Percentiles rank a stretch among this genome's conserved stretches.
phyloP scores from a whole-genome alignment of 2,797 vertebrate species.

The Liasis olivaceus region DNA sequence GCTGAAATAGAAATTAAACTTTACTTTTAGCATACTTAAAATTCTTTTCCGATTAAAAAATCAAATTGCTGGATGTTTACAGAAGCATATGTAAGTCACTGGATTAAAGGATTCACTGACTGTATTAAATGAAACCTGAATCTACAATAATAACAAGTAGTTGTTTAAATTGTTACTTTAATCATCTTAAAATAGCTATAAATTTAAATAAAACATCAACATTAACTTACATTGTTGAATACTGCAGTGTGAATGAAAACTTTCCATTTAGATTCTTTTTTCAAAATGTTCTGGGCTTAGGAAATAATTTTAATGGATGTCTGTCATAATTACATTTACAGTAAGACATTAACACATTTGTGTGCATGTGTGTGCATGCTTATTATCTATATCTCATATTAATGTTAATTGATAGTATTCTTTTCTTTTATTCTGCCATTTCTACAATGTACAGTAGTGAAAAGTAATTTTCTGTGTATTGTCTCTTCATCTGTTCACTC shows the following conservation, averaged over 20 bases:
- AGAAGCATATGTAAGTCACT: background rate
- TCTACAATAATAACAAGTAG: background rate
- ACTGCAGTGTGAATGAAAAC: background rate
- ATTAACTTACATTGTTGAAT: background rate
- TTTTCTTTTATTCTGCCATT: background rate
- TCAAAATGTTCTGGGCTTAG: background rate
- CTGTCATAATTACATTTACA: background rate
- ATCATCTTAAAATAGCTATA: background rate
- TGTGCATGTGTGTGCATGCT: background rate
- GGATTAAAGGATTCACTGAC: background rate
- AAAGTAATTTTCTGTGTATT: conserved; percentile 46
- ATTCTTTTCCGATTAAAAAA: background rate
- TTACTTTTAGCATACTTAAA: background rate
- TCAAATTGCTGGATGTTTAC: background rate
- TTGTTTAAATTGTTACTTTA: background rate
- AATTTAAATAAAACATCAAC: background rate
- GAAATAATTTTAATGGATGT: conserved; percentile 12
- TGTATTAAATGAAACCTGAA: background rate
- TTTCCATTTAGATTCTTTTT: background rate
- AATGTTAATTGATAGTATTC: background rate
- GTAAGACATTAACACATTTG: background rate
- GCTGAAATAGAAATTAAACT: background rate
- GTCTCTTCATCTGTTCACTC: conserved; percentile 43
- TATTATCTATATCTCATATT: background rate
- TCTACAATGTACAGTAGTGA: conserved; percentile 44